Evolutionary conservation across 2,888 invertebrate species (phyloP).

Genomic region (Polymixis lichenea): DNA sequence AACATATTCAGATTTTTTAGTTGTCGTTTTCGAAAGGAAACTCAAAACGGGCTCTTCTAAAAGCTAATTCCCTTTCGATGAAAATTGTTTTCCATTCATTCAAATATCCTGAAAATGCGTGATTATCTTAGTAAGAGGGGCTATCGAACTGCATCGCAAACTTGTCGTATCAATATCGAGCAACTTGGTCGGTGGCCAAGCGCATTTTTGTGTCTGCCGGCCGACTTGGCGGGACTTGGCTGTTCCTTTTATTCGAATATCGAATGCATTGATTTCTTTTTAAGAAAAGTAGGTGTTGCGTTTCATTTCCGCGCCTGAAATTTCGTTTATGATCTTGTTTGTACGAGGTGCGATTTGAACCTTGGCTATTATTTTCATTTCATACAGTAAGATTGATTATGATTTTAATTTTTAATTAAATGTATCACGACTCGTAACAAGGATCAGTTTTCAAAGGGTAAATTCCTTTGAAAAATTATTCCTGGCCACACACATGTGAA

Average conservation of each 20-base stretch:
- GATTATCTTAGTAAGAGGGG: slow-evolving; percentile 37
- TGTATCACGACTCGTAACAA: background rate
- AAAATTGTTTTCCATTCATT: background rate
- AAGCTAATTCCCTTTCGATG: background rate
- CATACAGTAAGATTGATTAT: background rate
- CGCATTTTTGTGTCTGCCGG: slow-evolving; percentile 49
- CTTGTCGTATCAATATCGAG: slow-evolving; percentile 61
- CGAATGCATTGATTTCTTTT: slow-evolving; percentile 39
- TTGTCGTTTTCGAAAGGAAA: background rate
- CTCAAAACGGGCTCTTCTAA: background rate
- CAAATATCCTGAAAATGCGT: slow-evolving; percentile 33
- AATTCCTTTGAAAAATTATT: too few relatives aligned
- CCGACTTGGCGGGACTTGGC: slow-evolving; percentile 36
- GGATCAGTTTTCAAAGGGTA: background rate
- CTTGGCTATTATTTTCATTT: background rate
- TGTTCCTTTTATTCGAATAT: slow-evolving; percentile 45
- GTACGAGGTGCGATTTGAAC: background rate
- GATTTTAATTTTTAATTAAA: background rate
- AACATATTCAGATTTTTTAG: too few relatives aligned
- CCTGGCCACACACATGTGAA: background rate
- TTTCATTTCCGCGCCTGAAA: slow-evolving; percentile 23
- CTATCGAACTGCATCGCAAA: slow-evolving; percentile 56
- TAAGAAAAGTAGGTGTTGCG: slow-evolving; percentile 11
- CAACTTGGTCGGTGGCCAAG: slow-evolving; percentile 64
- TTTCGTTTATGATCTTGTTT: background rate